phyloP scores from a whole-genome alignment of 1,140 invertebrate species.

The Xylocopa sonorina region DNA sequence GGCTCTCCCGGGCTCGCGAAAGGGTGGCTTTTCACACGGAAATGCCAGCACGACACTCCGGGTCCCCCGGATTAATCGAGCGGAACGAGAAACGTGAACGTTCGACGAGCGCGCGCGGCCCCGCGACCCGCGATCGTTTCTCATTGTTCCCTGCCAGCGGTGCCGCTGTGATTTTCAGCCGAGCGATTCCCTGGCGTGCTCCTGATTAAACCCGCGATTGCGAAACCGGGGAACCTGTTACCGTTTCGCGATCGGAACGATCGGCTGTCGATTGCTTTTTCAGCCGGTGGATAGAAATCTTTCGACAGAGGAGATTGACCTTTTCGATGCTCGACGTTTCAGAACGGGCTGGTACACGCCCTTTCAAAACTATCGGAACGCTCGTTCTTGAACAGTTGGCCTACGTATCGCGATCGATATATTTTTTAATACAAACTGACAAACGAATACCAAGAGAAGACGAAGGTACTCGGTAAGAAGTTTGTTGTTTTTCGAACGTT shows the following conservation, averaged over 20 bases:
- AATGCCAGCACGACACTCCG: conserved; percentile 58
- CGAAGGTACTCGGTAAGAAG: too few relatives aligned
- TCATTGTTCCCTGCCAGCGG: conserved; percentile 41
- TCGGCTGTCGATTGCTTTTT: conserved; percentile 1
- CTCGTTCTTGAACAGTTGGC: too few relatives aligned
- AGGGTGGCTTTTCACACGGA: conserved; percentile 65
- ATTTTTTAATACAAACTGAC: too few relatives aligned
- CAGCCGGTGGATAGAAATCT: not conserved
- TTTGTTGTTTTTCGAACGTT: too few relatives aligned
- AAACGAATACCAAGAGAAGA: too few relatives aligned
- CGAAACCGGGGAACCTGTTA: conserved; percentile 41
- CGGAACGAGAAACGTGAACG: conserved; percentile 52
- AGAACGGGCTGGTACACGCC: too few relatives aligned
- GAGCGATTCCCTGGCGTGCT: conserved; percentile 19
- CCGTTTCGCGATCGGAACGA: conserved; percentile 13
- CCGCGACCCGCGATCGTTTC: conserved; percentile 47
- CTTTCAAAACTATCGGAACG: too few relatives aligned
- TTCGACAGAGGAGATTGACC: not conserved
- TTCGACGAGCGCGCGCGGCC: conserved; percentile 48
- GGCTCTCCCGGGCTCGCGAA: conserved; percentile 43
- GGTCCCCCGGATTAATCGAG: conserved; percentile 66
- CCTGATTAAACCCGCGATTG: conserved; percentile 27
- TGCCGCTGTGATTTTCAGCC: conserved; percentile 22
- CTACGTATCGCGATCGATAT: too few relatives aligned
- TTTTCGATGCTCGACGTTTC: not conserved